Base-by-base conservation (phyloP, 2,797 vertebrate species). In the Harpagifer antarcticus region DNA sequence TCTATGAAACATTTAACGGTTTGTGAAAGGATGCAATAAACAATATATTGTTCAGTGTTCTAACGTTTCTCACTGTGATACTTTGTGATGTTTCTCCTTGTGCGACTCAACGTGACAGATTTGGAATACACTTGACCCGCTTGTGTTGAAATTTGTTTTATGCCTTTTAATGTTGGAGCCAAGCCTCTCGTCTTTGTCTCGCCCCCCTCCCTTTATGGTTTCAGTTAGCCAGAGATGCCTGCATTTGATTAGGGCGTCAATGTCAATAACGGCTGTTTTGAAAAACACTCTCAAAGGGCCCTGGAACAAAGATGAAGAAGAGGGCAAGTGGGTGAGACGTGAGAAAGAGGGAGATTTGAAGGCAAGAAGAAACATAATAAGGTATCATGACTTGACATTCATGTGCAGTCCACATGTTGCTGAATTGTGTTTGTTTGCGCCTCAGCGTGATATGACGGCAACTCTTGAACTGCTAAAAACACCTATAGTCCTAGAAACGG, bases 361-460 rank as follows among this genome's bases (percentile, higher is more conserved):
- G 49, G 67, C 68, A 68, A 69, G 68, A 78, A 58, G 84, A 89
- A 85, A 88, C 76, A 87, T 68, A 78, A 82, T 86, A 79, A 83
- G 78, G 76, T 89, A 80, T 91, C 89, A 83, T 86, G 80, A 81
- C 82, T 84, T 48, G 75, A 58, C 44, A 23, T 37, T 88, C 90
- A 93, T 90, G 85, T 94, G 93, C 76, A 49, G 81, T 64, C 85
- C 94, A 93, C 88, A 93, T 94, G 93, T 83, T 86, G 55, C 72
- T 82, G 67, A 40, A 6, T 53, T 52, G 48, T 56, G 63, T 84
- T 84, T 87, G 73, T 80, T 77, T 50, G 72, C 40, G 55, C 69
- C 79, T 61, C 72, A 72, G 57, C 58, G 23, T 71, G 81, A 79
- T 68, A 69, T 72, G 78, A 85, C 86, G 85, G 84, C 85, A 78